These are phyloP conservation scores for Furnarius figulus DNA, from an alignment of 2,113 vertebrate species.

Conservation along the genomic window DNA sequence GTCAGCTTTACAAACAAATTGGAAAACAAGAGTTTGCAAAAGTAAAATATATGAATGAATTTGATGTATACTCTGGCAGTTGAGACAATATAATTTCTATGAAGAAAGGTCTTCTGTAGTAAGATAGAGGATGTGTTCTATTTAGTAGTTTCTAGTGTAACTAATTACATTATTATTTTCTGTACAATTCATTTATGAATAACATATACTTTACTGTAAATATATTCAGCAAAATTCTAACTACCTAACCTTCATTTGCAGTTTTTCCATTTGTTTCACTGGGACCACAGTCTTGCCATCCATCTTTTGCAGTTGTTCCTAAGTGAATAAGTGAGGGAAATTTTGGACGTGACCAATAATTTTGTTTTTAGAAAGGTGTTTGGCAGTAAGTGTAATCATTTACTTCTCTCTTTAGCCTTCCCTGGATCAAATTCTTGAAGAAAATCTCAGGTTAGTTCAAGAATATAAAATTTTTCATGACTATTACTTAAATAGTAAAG, in stretches of 20 bases:
- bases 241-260: neutral
- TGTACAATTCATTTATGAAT: neutral
- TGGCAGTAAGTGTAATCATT: neutral
- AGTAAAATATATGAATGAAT: neutral
- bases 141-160: neutral
- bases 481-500: constrained; percentile 40
- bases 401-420: constrained; percentile 35
- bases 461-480: constrained; percentile 57
- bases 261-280: neutral
- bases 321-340: neutral
- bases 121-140: neutral
- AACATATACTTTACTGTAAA: neutral
- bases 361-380: neutral
- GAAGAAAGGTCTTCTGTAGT: neutral
- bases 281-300: neutral
- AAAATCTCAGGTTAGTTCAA: constrained; percentile 66
- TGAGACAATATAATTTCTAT: neutral
- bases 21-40: neutral
- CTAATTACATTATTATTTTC: neutral
- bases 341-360: neutral
- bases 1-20: neutral
- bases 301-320: neutral
- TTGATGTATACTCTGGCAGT: neutral
- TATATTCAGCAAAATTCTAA: neutral
- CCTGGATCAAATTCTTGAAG: constrained; percentile 32